Base-by-base conservation (phyloP, 2,888 invertebrate species). In the Acanthopleura granulata region DNA sequence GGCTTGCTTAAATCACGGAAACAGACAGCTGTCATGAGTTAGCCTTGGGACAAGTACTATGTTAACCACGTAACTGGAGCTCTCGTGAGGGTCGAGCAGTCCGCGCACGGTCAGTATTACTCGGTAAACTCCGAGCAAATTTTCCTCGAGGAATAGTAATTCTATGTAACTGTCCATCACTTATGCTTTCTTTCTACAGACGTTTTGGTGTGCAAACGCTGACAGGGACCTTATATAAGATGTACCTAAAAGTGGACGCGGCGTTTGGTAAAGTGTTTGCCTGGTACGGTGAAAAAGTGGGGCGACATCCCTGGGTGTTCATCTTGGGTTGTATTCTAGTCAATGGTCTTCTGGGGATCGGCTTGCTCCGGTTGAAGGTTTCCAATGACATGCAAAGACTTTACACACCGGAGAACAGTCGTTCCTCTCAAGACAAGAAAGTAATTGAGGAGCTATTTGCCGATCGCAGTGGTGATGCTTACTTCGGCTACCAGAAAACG, bases 401-500 rank as follows among this genome's bases (percentile, higher is more conserved):
- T 6, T 76, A 74, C 25, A 75, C 74, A 27, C 76, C 76, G 16
- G 49, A 49, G 16, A n/a, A 74, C 15, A 61, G 75, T 25, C 62
- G 74, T 66, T 71, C 74, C n/a, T 22, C 49, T 22, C 70, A 40
- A 11, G 76, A 76, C 51, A 66, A 71, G 22, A 29, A 25, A 16
- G 16, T 72, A 15, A 40, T 76, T 0, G 72, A 74, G 15, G 49
- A 66, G 0, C 6, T 72, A 49, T 76, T 74, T 25, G 27, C 72
- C 22, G 69, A 49, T 16, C 22, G 62, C 49, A 51, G 72, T 61
- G 25, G 30, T 18, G 70, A 76, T 30, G 62, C 62, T 27, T 76
- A 71, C 72, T 74, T 72, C 72, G 25, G 66, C 25, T 74, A 76
- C 62, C 76, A 76, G 66, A 57, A 74, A 14, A 22, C 30, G 25